These are phyloP conservation scores for Dermolepida albohirtum DNA, from an alignment of 2,888 invertebrate species.

Conservation along the genomic window DNA sequence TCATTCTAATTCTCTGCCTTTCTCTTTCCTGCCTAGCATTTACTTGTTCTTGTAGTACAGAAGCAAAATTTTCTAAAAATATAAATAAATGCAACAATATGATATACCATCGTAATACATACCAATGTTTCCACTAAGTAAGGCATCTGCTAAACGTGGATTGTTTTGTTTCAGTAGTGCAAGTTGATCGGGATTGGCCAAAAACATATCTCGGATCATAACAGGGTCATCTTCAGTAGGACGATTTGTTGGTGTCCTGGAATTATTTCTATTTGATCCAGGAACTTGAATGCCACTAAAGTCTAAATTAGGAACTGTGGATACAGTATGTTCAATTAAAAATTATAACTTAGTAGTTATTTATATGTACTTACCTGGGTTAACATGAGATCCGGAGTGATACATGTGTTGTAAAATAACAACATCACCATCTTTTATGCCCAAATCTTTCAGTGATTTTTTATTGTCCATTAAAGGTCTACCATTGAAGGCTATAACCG, in stretches of 20 bases:
- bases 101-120: slow-evolving; percentile 50
- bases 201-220: slow-evolving; percentile 85
- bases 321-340: slow-evolving; percentile 1
- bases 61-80: slow-evolving; percentile 78
- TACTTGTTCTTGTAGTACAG: slow-evolving; percentile 85
- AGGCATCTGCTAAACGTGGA: slow-evolving; percentile 90
- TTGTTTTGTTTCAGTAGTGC: slow-evolving; percentile 93
- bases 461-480: slow-evolving; percentile 86
- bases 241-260: slow-evolving; percentile 46
- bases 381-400: slow-evolving; percentile 60
- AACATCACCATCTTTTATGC: slow-evolving; percentile 89
- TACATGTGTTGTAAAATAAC: slow-evolving; percentile 83
- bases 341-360: background rate
- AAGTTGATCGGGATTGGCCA: slow-evolving; percentile 91
- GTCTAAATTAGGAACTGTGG: slow-evolving; percentile 71
- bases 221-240: slow-evolving; percentile 83
- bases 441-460: slow-evolving; percentile 83
- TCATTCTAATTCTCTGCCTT: slow-evolving; percentile 85
- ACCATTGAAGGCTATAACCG: slow-evolving; percentile 88
- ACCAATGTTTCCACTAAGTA: slow-evolving; percentile 87
- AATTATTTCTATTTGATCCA: slow-evolving; percentile 60
- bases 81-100: background rate
- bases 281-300: slow-evolving; percentile 90
- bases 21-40: slow-evolving; percentile 85
- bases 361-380: slow-evolving; percentile 38